Conservation (phyloP, 1,140 invertebrate species). For the Stenopsyche tienmushanensis region DNA sequence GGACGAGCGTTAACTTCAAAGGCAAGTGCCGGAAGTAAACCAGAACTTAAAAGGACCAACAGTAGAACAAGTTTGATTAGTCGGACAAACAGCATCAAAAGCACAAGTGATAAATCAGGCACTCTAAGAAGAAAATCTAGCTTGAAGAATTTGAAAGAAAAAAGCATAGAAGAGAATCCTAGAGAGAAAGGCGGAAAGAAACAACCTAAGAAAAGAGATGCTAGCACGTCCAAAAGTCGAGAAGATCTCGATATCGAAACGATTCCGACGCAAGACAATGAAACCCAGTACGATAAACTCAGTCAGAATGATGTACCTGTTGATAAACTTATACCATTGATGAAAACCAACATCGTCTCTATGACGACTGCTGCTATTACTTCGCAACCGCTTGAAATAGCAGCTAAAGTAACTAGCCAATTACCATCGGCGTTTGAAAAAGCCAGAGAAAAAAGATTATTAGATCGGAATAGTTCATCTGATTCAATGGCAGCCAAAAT, state of each 20-base stretch:
- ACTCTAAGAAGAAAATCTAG: conserved; percentile 47
- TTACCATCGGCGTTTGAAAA: conserved; percentile 53
- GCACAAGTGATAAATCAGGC: conserved; percentile 48
- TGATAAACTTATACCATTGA: conserved; percentile 52
- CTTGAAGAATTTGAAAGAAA: conserved; percentile 48
- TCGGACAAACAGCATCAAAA: conserved; percentile 52
- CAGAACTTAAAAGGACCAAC: conserved; percentile 46
- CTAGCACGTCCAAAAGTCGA: conserved; percentile 37
- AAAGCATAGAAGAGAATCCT: conserved; percentile 33
- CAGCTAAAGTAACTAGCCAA: conserved; percentile 55
- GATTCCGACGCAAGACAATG: conserved; percentile 50
- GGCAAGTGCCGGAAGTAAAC: conserved; percentile 47
- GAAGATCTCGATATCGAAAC: conserved; percentile 27
- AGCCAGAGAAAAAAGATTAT: conserved; percentile 53
- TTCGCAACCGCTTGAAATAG: conserved; percentile 55
- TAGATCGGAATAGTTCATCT: conserved; percentile 54
- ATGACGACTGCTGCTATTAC: conserved; percentile 59
- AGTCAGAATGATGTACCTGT: conserved; percentile 44
- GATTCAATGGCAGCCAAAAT: conserved; percentile 49
- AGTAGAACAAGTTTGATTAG: conserved; percentile 44
- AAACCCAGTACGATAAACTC: conserved; percentile 52
- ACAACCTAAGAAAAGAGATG: conserved; percentile 34
- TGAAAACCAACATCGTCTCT: conserved; percentile 54
- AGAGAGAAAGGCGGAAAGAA: conserved; percentile 32
- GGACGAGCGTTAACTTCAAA: conserved; percentile 45